These are phyloP conservation scores for Monochamus alternatus DNA, from an alignment of 2,888 invertebrate genomes.

Conservation along the genomic window DNA sequence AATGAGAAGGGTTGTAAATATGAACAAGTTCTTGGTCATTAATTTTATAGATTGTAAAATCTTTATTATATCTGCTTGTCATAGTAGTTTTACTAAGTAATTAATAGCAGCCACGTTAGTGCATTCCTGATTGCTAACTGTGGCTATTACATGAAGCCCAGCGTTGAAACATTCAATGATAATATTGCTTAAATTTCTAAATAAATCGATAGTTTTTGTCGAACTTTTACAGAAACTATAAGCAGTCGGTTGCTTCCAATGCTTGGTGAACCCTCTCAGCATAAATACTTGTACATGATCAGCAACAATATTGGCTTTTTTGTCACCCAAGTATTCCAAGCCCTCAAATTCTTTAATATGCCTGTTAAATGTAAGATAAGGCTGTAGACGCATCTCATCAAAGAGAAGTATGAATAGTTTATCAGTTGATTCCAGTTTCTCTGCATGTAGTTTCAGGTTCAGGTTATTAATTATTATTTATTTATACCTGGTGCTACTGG, in stretches of 20 bases:
- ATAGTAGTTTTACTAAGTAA: neutral
- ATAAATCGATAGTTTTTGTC: neutral
- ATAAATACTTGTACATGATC: conserved; percentile 31
- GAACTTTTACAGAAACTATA: neutral
- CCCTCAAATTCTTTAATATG: conserved; percentile 13
- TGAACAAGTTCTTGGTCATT: neutral
- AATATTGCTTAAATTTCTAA: neutral
- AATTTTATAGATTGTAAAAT: conserved; percentile 13
- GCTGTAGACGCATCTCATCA: conserved; percentile 28
- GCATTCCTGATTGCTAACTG: conserved; percentile 19
- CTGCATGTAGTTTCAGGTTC: neutral
- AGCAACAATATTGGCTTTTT: neutral
- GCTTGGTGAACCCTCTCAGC: conserved; percentile 8
- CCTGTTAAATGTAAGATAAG: conserved; percentile 9
- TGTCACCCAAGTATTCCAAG: conserved; percentile 19
- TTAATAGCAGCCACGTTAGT: conserved; percentile 23
- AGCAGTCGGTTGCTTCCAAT: neutral
- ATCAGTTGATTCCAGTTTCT: conserved; percentile 30
- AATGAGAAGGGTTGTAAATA: conserved; percentile 22
- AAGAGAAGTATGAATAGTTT: conserved; percentile 18
- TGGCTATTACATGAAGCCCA: conserved; percentile 9
- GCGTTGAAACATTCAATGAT: neutral
- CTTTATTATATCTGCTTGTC: neutral
- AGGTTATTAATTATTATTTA: conserved; percentile 4
- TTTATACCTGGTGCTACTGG: neutral